Evolutionary conservation across 2,888 invertebrate species (phyloP), one percentile per base, ranked within the genome.

Genomic region (Emmelina monodactyla): DNA sequence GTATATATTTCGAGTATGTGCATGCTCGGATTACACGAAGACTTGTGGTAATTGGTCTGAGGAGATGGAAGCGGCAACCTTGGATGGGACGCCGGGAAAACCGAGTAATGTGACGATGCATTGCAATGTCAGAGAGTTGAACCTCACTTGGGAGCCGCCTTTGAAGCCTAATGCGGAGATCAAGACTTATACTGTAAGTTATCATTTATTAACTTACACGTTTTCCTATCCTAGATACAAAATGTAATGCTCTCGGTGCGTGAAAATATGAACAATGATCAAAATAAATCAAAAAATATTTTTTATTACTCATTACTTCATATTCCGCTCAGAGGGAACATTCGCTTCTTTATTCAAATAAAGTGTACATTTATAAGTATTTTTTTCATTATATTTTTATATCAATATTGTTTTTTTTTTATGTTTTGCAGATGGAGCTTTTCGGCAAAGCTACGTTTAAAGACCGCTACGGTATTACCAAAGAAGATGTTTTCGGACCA

Each of bases 11-110:
- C 86, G 87, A 82, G 89, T 89, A 1, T 82, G 88, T 16, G 91
- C 94, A 1, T 93, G 94, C 54, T 92, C 89, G 37, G 88, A 91
- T 46, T 88, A 86, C 50, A 89, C 88, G 0, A 82, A 83, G 45
- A 70, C 82, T 28, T 94, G 94, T 57, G 91, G 92, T 0, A 82
- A 86, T 9, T 90, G 89, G 88, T 93, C 93, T 0, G 79, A 83
- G 19, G 79, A 85, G 47, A 88, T 91, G 43, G 88, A 88, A 55
- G 93, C 91, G 0, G 89, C 89, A 0, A 94, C 94, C 1, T 82
- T 91, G 71, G 93, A 93, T 60, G 94, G 93, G 2, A 85, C 85
- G 10, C 86, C 92, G 1, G 87, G 88, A 29, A 84, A 87, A 37
- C 92, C 92, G 0, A 82, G 83, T 41, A 85, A 89, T 55, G 82